phyloP scores from a whole-genome alignment of 2,888 invertebrate species.

The Teleiodes luculella region DNA sequence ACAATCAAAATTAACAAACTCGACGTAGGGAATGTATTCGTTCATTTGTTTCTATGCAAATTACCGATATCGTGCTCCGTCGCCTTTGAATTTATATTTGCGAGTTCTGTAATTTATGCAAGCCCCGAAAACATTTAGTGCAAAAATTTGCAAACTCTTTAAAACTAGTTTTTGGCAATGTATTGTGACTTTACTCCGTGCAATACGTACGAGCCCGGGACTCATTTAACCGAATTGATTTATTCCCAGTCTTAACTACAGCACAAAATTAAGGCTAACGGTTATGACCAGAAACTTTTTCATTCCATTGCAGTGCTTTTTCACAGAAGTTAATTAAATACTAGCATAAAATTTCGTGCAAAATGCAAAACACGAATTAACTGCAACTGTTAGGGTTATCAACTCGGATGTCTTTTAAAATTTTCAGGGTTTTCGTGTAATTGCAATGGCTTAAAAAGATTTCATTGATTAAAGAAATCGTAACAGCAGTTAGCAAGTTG shows the following conservation, averaged over 20 bases:
- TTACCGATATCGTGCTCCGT: constrained; percentile 1
- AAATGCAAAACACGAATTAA: constrained; percentile 54
- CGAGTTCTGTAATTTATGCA: neutral
- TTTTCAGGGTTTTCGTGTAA: constrained; percentile 7
- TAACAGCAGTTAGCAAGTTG: constrained; percentile 1
- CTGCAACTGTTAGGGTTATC: constrained; percentile 34
- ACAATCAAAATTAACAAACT: constrained; percentile 23
- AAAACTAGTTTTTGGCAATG: constrained; percentile 12
- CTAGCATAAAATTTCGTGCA: constrained; percentile 58
- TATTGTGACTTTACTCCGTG: constrained; percentile 2
- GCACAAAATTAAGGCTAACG: constrained; percentile 28
- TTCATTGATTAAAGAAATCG: constrained; percentile 6
- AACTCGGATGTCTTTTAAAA: neutral
- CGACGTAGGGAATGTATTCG: constrained; percentile 27
- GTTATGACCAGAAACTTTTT: constrained; percentile 41
- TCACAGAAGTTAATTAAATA: constrained; percentile 62
- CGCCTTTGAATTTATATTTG: constrained; percentile 7
- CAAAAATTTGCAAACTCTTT: constrained; percentile 1
- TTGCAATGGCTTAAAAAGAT: neutral
- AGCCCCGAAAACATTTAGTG: neutral
- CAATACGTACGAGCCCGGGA: constrained; percentile 12
- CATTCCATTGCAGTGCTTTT: constrained; percentile 47
- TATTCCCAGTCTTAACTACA: constrained; percentile 17
- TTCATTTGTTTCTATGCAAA: constrained; percentile 22
- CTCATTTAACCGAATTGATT: constrained; percentile 10